Evolutionary conservation across 1,140 invertebrate species (phyloP).

Genomic region (Aricia agestis): DNA sequence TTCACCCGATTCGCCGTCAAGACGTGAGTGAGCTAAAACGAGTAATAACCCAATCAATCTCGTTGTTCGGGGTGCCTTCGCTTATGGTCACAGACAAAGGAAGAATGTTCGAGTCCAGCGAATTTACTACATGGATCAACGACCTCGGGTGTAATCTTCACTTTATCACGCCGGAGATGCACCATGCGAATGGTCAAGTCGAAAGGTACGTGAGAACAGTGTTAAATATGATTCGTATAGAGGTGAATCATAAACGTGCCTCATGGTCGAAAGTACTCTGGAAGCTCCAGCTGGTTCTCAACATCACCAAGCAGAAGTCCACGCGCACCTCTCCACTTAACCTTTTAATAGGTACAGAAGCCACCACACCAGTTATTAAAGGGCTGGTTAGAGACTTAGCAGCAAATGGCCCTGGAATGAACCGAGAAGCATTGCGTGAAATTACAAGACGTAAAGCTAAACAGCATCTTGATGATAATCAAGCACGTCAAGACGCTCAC

Average conservation of each 20-base stretch:
- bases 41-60: conserved; percentile 21
- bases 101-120: conserved; percentile 26
- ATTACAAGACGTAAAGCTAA: background rate
- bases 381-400: background rate
- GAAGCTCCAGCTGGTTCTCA: conserved; percentile 25
- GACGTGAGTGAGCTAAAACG: conserved; percentile 24
- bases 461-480: background rate
- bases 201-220: conserved; percentile 14
- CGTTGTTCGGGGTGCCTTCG: conserved; percentile 26
- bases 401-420: background rate
- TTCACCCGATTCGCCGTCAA: conserved; percentile 21
- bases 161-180: conserved; percentile 29
- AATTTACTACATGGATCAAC: conserved; percentile 6
- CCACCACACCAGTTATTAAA: background rate
- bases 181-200: conserved; percentile 23
- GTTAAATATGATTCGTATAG: background rate
- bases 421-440: conserved; percentile 20
- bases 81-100: conserved; percentile 18
- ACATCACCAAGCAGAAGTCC: conserved; percentile 29
- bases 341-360: conserved; percentile 17
- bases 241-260: background rate
- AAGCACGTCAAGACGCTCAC: conserved; percentile 13
- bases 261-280: conserved; percentile 24
- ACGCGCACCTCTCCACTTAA: conserved; percentile 24
- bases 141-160: conserved; percentile 17